Conservation (phyloP, 1,140 invertebrate genomes). For the Anagrus nilaparvatae region DNA sequence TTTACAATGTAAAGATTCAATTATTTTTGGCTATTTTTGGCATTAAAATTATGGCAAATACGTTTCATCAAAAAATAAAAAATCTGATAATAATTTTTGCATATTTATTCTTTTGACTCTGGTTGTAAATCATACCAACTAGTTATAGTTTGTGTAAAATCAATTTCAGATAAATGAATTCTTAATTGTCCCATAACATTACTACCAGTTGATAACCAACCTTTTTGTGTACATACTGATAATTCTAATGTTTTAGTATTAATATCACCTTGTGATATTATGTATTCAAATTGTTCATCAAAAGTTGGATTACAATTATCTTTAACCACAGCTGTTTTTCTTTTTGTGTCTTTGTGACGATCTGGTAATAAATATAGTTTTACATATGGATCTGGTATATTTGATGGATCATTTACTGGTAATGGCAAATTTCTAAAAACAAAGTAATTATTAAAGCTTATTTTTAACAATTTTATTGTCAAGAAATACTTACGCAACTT, state of each 20-base stretch:
- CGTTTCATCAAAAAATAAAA: neutral
- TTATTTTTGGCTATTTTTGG: too few relatives aligned
- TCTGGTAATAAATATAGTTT: conserved; percentile 88
- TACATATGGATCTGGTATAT: conserved; percentile 90
- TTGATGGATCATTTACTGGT: conserved; percentile 62
- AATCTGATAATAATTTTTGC: too few relatives aligned
- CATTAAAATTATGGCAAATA: too few relatives aligned
- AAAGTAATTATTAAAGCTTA: conserved; percentile 1
- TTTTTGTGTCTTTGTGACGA: conserved; percentile 74
- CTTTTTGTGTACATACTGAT: conserved; percentile 75
- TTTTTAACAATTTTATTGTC: conserved; percentile 6
- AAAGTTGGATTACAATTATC: conserved; percentile 86
- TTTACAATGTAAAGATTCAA: too few relatives aligned
- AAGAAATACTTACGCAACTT: conserved; percentile 62
- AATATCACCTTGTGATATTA: conserved; percentile 65
- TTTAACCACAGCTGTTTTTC: conserved; percentile 79
- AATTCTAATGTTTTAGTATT: conserved; percentile 64
- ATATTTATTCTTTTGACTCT: conserved; percentile 42
- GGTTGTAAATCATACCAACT: conserved; percentile 63
- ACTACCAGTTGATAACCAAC: conserved; percentile 61
- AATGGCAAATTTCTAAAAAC: conserved; percentile 67
- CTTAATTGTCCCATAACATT: conserved; percentile 71
- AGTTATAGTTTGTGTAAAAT: conserved; percentile 53
- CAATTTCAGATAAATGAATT: conserved; percentile 54
- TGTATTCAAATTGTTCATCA: conserved; percentile 83